phyloP scores from a whole-genome alignment of 2,113 vertebrate species.

The Gopherus evgoodei region DNA sequence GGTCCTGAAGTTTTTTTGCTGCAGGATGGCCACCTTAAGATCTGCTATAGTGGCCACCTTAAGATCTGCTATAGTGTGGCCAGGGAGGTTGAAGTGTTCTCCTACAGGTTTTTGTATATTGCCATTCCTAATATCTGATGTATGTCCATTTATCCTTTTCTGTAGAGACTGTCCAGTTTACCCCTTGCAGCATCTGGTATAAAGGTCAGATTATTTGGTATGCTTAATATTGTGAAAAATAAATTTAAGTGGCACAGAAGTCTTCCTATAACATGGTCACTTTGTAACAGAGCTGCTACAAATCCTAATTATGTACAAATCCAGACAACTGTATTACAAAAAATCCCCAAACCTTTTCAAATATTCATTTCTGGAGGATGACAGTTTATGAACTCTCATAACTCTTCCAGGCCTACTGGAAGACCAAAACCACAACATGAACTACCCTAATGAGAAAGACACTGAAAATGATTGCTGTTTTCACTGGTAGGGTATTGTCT shows the following conservation, averaged over 20 bases:
- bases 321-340: background rate
- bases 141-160: no score
- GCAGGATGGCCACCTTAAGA: no score
- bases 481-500: fast-evolving
- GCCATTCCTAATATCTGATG: no score
- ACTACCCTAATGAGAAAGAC: background rate
- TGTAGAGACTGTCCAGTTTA: no score
- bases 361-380: background rate
- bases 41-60: no score
- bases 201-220: fast-evolving
- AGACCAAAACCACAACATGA: background rate
- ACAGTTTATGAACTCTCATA: background rate
- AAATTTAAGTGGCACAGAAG: background rate
- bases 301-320: background rate
- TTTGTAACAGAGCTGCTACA: fast-evolving
- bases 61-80: no score
- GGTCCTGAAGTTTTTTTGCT: no score
- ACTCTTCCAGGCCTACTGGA: background rate
- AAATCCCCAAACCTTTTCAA: background rate
- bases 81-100: no score
- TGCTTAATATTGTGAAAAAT: background rate
- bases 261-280: no score
- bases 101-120: no score
- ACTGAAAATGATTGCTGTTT: background rate
- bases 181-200: background rate